Conservation (phyloP, 2,888 invertebrate species). For the Trilocha varians region DNA sequence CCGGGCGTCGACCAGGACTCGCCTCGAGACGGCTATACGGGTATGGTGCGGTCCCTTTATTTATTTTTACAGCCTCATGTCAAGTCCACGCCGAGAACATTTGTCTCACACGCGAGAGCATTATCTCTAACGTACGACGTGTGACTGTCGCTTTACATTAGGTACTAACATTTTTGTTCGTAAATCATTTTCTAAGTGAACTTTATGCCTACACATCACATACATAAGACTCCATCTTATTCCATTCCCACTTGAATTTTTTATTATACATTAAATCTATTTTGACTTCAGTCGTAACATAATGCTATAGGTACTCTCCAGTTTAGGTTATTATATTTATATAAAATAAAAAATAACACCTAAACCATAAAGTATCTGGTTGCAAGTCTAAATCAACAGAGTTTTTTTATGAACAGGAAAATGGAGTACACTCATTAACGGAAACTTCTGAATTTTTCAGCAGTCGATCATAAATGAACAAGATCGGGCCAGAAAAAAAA, state of each 20-base stretch:
- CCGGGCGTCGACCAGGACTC: conserved; percentile 18
- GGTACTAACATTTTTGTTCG: conserved; percentile 23
- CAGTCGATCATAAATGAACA: no score
- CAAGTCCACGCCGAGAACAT: conserved; percentile 48
- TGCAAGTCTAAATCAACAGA: no score
- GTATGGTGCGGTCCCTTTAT: conserved; percentile 35
- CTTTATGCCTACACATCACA: conserved; percentile 6
- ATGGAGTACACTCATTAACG: no score
- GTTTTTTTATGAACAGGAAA: no score
- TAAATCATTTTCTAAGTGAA: conserved; percentile 21
- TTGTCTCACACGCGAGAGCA: conserved; percentile 43
- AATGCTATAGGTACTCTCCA: no score
- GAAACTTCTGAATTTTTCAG: no score
- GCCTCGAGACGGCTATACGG: conserved; percentile 19
- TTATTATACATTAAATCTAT: no score
- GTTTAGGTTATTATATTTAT: no score
- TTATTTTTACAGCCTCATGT: conserved; percentile 51
- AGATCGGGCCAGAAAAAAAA: no score
- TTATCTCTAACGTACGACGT: conserved; percentile 41
- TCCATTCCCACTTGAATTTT: not conserved
- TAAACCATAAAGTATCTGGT: no score
- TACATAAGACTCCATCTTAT: not conserved
- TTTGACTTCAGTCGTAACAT: no score
- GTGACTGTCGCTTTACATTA: conserved; percentile 35
- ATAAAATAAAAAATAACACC: no score